phyloP scores from a whole-genome alignment of 1,140 invertebrate genomes.

The Dufourea novaeangliae region DNA sequence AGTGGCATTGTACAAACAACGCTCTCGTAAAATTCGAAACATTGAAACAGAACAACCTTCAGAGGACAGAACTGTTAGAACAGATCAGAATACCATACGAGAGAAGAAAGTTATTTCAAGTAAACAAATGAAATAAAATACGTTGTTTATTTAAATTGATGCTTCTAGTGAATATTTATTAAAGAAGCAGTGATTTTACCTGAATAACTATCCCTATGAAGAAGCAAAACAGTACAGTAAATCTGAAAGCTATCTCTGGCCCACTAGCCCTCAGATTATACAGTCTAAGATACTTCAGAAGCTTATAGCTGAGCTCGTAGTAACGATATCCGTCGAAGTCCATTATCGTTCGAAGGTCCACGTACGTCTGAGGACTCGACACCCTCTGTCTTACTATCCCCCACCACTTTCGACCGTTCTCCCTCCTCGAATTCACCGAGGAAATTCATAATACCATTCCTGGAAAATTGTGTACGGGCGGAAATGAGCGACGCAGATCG shows the following conservation, averaged over 20 bases:
- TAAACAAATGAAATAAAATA: too few species aligned
- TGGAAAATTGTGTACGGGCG: not conserved
- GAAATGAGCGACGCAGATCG: not conserved
- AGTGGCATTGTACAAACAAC: too few species aligned
- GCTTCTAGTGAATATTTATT: too few species aligned
- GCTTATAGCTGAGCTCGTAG: not conserved
- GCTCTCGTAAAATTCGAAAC: too few species aligned
- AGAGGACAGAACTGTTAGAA: too few species aligned
- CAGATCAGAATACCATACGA: too few species aligned
- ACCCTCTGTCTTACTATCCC: not conserved
- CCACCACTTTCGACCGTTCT: not conserved
- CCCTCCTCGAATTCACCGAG: not conserved
- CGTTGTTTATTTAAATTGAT: too few species aligned
- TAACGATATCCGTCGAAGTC: not conserved
- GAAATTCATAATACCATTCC: not conserved
- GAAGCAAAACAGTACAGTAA: not conserved
- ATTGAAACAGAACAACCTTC: too few species aligned
- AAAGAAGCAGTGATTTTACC: not conserved
- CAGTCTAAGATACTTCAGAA: not conserved
- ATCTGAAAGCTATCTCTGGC: not conserved
- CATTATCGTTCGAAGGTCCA: not conserved
- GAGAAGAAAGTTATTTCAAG: too few species aligned
- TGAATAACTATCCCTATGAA: not conserved
- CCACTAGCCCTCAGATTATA: not conserved
- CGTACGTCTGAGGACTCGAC: not conserved